Conservation (phyloP, 1,140 invertebrate species). For the Pentalonia nigronervosa region DNA sequence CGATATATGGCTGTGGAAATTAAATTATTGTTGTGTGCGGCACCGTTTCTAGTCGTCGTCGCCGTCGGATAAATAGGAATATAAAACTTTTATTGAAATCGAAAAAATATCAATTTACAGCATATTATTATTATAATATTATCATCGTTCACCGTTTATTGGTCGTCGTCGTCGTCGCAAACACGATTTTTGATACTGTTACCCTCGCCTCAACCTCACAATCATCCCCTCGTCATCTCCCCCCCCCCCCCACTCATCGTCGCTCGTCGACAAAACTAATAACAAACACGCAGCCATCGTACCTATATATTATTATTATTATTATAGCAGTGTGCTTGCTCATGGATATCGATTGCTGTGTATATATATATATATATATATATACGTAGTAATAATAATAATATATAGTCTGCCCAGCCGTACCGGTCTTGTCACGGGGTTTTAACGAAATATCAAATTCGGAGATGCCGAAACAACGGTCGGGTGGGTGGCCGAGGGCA, state of each 20-base stretch:
- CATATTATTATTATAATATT: conserved; percentile 9
- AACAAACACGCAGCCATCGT: background rate
- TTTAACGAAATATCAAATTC: conserved; percentile 12
- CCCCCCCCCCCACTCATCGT: too few species aligned
- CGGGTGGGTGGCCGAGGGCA: background rate
- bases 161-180: background rate
- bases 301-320: background rate
- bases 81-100: background rate
- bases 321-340: background rate
- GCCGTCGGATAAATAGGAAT: background rate
- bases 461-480: background rate
- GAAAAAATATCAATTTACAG: background rate
- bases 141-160: background rate
- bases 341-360: background rate
- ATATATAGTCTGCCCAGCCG: background rate
- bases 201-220: background rate
- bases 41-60: background rate
- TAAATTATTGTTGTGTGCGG: background rate
- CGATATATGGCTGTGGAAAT: background rate
- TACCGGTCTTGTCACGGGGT: background rate
- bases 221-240: background rate
- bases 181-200: background rate
- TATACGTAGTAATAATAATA: too few species aligned
- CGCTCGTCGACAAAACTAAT: background rate
- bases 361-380: too few species aligned